Evolutionary conservation across 2,113 vertebrate genomes (phyloP).

Genomic region (Archilochus colubris): DNA sequence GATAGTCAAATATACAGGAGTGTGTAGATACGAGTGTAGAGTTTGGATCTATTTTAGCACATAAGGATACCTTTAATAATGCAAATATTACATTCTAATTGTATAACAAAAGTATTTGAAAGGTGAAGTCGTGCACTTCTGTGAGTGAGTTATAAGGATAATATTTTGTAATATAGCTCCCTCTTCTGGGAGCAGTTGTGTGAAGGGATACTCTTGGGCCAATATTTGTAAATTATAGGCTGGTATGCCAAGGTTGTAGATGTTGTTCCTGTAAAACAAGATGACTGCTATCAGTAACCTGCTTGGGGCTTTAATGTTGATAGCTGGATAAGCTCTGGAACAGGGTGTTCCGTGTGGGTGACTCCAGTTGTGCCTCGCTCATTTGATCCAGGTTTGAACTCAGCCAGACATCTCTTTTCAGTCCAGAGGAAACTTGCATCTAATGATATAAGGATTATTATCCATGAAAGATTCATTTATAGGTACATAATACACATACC

Average conservation of each 20-base stretch:
- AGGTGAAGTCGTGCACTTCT: neutral
- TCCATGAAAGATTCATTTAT: neutral
- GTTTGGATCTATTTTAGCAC: neutral
- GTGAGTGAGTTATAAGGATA: neutral
- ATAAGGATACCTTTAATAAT: neutral
- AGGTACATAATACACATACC: neutral
- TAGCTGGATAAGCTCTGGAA: neutral
- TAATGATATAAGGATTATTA: neutral
- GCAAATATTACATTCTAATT: neutral
- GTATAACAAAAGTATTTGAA: neutral
- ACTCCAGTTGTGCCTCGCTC: neutral
- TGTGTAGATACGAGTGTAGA: neutral
- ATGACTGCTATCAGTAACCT: neutral
- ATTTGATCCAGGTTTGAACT: neutral
- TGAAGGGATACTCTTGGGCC: neutral
- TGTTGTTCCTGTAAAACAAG: neutral
- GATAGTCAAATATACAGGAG: neutral
- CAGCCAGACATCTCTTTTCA: neutral
- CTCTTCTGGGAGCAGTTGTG: constrained; percentile 46
- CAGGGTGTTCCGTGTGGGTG: neutral
- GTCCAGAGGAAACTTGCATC: neutral
- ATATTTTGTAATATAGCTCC: constrained; percentile 50
- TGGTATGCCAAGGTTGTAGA: neutral
- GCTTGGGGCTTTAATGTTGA: neutral
- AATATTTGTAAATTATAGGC: neutral